These are phyloP conservation scores for Trogon surrucura DNA, from an alignment of 2,113 vertebrate species.

Conservation along the genomic window DNA sequence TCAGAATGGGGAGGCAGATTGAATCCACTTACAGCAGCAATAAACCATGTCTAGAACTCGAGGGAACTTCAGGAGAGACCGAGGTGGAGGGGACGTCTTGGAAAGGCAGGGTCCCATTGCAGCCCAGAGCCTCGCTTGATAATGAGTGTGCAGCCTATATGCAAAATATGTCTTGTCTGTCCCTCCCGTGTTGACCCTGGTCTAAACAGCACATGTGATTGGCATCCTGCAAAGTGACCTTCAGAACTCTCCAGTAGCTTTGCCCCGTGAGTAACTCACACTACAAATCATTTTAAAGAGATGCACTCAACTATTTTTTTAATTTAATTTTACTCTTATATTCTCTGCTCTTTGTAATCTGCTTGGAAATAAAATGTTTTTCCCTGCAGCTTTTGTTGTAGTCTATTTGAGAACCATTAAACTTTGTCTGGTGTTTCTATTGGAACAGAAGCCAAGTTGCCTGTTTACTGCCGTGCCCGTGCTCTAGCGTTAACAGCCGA, in stretches of 20 bases:
- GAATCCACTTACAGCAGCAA: conserved; percentile 48
- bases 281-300: conserved; percentile 73
- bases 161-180: conserved; percentile 65
- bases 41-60: conserved; percentile 12
- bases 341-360: conserved; percentile 74
- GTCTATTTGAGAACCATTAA: conserved; percentile 60
- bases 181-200: conserved; percentile 58
- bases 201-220: conserved; percentile 70
- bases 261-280: conserved; percentile 70
- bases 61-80: conserved; percentile 27
- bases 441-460: background rate
- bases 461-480: background rate
- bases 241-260: conserved; percentile 71
- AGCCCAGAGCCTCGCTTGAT: conserved; percentile 61
- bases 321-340: conserved; percentile 75
- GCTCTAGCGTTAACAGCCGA: background rate
- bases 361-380: conserved; percentile 75
- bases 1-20: background rate
- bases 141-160: conserved; percentile 68
- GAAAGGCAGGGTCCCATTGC: conserved; percentile 54
- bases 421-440: conserved; percentile 15
- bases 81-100: conserved; percentile 1
- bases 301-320: conserved; percentile 74
- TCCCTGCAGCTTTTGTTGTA: conserved; percentile 70
- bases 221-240: conserved; percentile 74